Evolutionary conservation across 2,113 vertebrate genomes (phyloP).

Genomic region (Lampris incognitus): DNA sequence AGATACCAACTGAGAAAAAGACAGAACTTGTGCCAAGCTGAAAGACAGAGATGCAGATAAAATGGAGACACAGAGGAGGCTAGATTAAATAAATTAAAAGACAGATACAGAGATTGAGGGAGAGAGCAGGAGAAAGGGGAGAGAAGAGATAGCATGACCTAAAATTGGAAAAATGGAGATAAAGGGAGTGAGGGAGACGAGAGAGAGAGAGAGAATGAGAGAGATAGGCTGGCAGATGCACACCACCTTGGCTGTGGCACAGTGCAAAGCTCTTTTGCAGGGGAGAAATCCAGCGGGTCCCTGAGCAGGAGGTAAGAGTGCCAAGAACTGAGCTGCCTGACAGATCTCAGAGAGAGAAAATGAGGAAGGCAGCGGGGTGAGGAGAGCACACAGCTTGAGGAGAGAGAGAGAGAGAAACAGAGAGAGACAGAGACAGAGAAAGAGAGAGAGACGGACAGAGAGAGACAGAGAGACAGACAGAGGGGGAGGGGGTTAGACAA

Average conservation of each 20-base stretch:
- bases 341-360: conserved; percentile 41
- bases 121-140: conserved; percentile 4
- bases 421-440: conserved; percentile 7
- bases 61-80: conserved; percentile 1
- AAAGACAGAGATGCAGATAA: conserved; percentile 21
- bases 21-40: background rate
- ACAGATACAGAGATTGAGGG: conserved; percentile 42
- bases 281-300: conserved; percentile 63
- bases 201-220: conserved; percentile 29
- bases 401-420: conserved; percentile 4
- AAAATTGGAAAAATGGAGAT: conserved; percentile 2
- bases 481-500: too few species aligned
- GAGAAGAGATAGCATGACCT: background rate
- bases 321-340: conserved; percentile 68
- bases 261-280: conserved; percentile 59
- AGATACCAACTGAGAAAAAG: background rate
- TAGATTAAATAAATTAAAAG: conserved; percentile 21
- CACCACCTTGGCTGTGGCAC: conserved; percentile 48
- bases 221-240: conserved; percentile 52
- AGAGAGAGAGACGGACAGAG: background rate
- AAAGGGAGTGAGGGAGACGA: conserved; percentile 27
- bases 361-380: conserved; percentile 50
- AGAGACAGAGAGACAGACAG: too few species aligned
- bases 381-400: conserved; percentile 15
- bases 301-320: conserved; percentile 57